Conservation (phyloP, 1,140 invertebrate genomes). For the Atta cephalotes region DNA sequence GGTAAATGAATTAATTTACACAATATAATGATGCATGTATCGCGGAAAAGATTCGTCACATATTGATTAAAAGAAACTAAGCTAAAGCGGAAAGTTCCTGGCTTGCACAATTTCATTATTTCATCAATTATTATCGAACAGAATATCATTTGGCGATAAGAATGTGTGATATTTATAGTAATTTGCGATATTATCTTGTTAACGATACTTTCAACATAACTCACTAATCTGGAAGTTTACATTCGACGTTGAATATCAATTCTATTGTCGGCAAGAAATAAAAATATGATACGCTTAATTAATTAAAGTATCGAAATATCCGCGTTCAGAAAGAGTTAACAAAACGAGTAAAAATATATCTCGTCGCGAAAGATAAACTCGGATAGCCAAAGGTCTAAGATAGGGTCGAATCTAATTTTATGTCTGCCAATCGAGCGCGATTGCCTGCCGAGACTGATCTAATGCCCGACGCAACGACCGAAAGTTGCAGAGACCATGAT, state of each 20-base stretch:
- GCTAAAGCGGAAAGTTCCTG: background rate
- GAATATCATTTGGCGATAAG: background rate
- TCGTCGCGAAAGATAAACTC: conserved; percentile 10
- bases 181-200: background rate
- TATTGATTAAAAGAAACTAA: conserved; percentile 33
- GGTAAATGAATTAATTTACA: conserved; percentile 16
- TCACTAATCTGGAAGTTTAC: background rate
- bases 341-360: conserved; percentile 49
- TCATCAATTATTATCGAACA: background rate
- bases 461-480: conserved; percentile 56
- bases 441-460: conserved; percentile 45
- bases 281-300: conserved; percentile 1
- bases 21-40: background rate
- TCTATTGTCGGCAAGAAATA: background rate
- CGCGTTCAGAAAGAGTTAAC: background rate
- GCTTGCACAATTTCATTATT: conserved; percentile 18
- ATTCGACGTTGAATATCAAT: background rate
- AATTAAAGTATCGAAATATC: conserved; percentile 3
- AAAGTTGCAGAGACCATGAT: conserved; percentile 47
- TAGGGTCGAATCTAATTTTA: conserved; percentile 61
- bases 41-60: background rate
- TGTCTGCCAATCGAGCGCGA: conserved; percentile 29
- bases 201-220: background rate
- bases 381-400: conserved; percentile 42
- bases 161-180: background rate